Evolutionary conservation across 2,113 vertebrate genomes (phyloP).

Genomic region (Puntigrus tetrazona): DNA sequence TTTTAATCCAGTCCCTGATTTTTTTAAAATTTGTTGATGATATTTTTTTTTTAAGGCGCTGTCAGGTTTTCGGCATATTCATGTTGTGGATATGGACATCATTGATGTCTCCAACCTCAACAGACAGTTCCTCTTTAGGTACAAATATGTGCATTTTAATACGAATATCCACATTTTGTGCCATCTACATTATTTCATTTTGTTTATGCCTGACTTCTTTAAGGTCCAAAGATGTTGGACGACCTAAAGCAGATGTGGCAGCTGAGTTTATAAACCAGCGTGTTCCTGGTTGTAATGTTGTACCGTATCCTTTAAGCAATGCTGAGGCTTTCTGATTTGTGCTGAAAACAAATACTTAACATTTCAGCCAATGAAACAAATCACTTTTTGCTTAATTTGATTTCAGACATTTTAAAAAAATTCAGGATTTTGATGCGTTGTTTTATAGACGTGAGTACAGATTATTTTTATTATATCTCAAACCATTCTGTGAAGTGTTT

Average conservation of each 20-base stretch:
- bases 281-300: slow-evolving; percentile 86
- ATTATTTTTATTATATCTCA: neutral
- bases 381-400: slow-evolving; percentile 67
- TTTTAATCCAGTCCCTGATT: neutral
- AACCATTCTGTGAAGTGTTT: neutral
- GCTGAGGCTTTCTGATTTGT: neutral
- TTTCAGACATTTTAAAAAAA: slow-evolving; percentile 91
- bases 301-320: slow-evolving; percentile 87
- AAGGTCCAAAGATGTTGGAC: slow-evolving; percentile 92
- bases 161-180: neutral
- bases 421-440: slow-evolving; percentile 92
- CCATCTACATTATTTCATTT: neutral
- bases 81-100: slow-evolving; percentile 98
- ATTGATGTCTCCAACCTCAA: slow-evolving; percentile 96
- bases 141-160: neutral
- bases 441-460: slow-evolving; percentile 64
- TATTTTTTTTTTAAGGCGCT: slow-evolving; percentile 61
- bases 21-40: neutral
- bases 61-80: slow-evolving; percentile 93
- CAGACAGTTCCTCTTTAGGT: slow-evolving; percentile 89
- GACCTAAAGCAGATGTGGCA: slow-evolving; percentile 94
- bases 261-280: slow-evolving; percentile 92
- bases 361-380: slow-evolving; percentile 43
- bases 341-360: neutral
- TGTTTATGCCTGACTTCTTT: neutral